Base-by-base conservation (phyloP, 2,797 vertebrate species). In the Amblyraja radiata region DNA sequence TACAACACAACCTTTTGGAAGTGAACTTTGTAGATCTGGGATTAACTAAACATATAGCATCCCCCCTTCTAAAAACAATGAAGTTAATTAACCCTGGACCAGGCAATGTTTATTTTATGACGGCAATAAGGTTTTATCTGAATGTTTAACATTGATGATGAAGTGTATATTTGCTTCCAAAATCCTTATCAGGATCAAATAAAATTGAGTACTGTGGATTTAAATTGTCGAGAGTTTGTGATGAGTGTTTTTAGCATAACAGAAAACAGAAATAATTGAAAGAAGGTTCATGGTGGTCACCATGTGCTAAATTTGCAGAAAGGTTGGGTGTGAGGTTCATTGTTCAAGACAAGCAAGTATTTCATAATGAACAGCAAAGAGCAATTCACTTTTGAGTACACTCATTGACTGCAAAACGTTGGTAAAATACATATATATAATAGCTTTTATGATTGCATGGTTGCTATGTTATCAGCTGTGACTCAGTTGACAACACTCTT, bases 91-190 rank as follows among this genome's bases (percentile, higher is more conserved):
- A 74, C 36, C 39, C 46, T 25, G 14, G 46, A 46, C 23, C 39
- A 54, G 71, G 71, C 25, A 18, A 54, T 76, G 28, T 76, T 39
- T 76, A 73, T 74, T 92, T 74, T 92, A 92, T 74, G 71, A 74
- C n/a, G 14, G 90, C 46, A 92, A 92, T 76, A 92, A 92, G 54
- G 71, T 74, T 76, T 92, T 92, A 73, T 91, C 36, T 73, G 65
- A 23, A 46, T 71, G 71, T 71, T 39, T 18, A 73, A 28, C 39
- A 74, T 32, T 25, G 54, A 54, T 54, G 39, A 18, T 92, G 90
- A 16, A 2, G 39, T 9, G 61, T 54, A 92, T 21, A 5, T 92
- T 74, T n/a, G 21, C 71, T 54, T 46, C 73, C 65, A 28, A 92
- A 32, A 92, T 13, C 9, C 25, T 92, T 92, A 54, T 92, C 71